These are phyloP conservation scores for Urocitellus parryii DNA, from an alignment of 2,113 vertebrate species.

Conservation along the genomic window DNA sequence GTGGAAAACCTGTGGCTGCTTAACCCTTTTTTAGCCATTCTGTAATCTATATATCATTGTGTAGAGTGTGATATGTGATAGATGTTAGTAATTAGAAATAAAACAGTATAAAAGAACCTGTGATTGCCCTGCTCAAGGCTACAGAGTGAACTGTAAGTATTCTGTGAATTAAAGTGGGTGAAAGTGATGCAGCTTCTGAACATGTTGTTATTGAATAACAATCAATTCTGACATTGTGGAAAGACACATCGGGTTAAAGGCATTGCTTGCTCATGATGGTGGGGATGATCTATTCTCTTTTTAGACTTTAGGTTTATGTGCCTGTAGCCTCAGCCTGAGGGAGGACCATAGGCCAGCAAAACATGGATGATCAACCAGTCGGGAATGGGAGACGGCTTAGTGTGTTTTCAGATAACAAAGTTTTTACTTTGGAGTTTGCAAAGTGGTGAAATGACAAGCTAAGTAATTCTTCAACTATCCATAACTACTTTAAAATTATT, in stretches of 20 bases:
- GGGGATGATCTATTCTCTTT: background rate
- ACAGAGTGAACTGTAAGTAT: background rate
- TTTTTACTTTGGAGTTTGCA: constrained; percentile 2
- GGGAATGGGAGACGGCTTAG: background rate
- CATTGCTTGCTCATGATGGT: background rate
- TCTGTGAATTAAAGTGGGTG: background rate
- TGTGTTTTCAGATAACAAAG: background rate
- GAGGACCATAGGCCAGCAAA: background rate
- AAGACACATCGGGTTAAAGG: background rate
- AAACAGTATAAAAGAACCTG: background rate
- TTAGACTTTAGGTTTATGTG: background rate
- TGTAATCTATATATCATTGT: background rate
- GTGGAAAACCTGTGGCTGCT: background rate
- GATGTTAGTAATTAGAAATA: background rate
- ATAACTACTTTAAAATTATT: background rate
- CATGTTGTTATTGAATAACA: background rate
- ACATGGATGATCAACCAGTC: background rate
- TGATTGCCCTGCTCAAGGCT: background rate
- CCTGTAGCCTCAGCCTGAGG: background rate
- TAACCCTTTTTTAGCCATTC: background rate
- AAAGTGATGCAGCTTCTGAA: background rate
- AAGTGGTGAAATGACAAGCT: background rate
- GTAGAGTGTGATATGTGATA: background rate
- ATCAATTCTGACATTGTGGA: background rate
- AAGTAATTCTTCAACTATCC: background rate